Percentiles rank a stretch among this genome's conserved stretches.
Conservation (phyloP, 2,888 invertebrate genomes). For the Troglohyphantes excavatus region DNA sequence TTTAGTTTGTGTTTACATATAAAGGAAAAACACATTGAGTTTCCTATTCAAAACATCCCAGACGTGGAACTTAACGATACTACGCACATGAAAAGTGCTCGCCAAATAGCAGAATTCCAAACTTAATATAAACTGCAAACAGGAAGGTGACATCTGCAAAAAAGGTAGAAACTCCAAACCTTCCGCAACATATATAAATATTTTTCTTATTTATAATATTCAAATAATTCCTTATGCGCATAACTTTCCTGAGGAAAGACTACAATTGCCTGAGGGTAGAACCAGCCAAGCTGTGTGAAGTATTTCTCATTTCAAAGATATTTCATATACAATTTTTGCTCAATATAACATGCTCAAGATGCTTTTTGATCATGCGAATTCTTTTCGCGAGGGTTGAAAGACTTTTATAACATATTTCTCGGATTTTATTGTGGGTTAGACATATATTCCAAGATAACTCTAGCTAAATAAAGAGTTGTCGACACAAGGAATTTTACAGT, state of each 20-base stretch:
- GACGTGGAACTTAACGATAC: too few relatives aligned
- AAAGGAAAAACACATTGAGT: too few relatives aligned
- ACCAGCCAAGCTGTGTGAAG: neutral
- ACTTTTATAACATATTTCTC: neutral
- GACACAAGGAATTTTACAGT: too few relatives aligned
- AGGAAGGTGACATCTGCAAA: neutral
- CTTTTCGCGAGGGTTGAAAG: neutral
- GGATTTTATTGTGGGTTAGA: too few relatives aligned
- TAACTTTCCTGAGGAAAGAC: neutral
- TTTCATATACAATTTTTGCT: neutral
- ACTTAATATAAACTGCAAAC: neutral
- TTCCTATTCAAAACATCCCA: too few relatives aligned
- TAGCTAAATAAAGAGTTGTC: too few relatives aligned
- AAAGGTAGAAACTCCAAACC: neutral
- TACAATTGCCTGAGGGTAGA: neutral
- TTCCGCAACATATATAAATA: neutral
- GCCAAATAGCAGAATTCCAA: too few relatives aligned
- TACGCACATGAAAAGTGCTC: too few relatives aligned
- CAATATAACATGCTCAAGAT: neutral
- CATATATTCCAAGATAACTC: too few relatives aligned
- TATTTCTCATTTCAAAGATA: neutral
- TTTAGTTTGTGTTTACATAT: too few relatives aligned
- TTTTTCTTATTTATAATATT: neutral
- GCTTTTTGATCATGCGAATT: neutral
- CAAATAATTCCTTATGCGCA: neutral